Percentiles rank a stretch among this genome's conserved stretches.
Evolutionary conservation across 2,797 vertebrate genomes (phyloP).

Genomic region (Periophthalmus magnuspinnatus): DNA sequence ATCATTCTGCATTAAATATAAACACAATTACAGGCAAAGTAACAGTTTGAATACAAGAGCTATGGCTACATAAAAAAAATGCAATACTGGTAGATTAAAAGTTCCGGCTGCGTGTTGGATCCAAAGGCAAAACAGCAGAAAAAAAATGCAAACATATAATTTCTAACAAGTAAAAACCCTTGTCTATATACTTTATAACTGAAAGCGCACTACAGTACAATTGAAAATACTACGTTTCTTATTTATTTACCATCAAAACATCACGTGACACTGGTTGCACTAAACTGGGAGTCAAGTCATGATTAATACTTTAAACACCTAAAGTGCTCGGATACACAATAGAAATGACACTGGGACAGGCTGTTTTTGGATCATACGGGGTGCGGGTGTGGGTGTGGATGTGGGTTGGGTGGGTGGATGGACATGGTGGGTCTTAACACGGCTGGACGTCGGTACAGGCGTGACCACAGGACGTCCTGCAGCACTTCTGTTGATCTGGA

Average conservation of each 20-base stretch:
- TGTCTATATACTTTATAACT: neutral
- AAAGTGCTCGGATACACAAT: neutral
- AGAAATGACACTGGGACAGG: neutral
- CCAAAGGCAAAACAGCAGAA: neutral
- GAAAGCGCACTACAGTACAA: neutral
- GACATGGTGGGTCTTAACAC: neutral
- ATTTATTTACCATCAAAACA: neutral
- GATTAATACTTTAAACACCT: neutral
- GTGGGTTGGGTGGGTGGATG: no score
- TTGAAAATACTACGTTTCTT: neutral
- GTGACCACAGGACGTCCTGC: slow-evolving; percentile 72
- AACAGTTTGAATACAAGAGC: neutral
- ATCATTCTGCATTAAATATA: neutral
- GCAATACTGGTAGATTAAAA: no score
- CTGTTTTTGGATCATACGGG: neutral
- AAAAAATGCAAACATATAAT: neutral
- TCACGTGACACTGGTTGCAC: slow-evolving; percentile 6
- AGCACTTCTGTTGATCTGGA: slow-evolving; percentile 76
- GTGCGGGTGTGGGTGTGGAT: neutral
- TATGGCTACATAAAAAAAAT: neutral
- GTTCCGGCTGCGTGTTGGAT: no score
- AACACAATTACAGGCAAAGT: neutral
- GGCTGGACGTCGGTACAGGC: neutral
- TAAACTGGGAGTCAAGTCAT: neutral
- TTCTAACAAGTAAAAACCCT: neutral